Conservation (phyloP, 2,113 vertebrate genomes). For the Mirza zaza region DNA sequence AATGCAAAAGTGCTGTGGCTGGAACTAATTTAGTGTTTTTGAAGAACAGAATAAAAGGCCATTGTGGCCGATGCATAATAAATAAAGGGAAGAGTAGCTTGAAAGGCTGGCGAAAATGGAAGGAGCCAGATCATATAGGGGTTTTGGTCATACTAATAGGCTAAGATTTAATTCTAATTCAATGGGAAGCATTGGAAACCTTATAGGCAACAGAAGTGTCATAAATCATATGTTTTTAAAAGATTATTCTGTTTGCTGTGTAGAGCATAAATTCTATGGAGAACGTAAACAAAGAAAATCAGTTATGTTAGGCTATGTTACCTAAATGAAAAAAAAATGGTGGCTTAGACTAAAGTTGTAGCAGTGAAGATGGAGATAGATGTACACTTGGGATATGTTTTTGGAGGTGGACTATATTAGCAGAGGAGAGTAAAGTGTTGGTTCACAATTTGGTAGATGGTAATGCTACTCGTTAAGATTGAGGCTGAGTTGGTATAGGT, state of each 20-base stretch:
- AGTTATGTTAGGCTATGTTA: neutral
- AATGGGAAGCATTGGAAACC: neutral
- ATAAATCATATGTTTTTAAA: neutral
- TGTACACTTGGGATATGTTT: neutral
- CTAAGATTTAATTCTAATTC: neutral
- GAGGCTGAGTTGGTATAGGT: neutral
- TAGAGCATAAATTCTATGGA: neutral
- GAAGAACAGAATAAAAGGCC: neutral
- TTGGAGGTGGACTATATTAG: neutral
- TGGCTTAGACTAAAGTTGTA: neutral
- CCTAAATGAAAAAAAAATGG: neutral
- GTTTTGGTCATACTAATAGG: neutral
- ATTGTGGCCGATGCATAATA: neutral
- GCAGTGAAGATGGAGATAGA: neutral
- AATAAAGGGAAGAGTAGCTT: neutral
- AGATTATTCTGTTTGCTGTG: neutral
- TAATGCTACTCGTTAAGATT: neutral
- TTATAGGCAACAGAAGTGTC: neutral
- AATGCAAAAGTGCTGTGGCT: neutral
- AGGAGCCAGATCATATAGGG: neutral
- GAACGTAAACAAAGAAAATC: neutral
- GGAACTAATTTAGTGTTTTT: conserved; percentile 16
- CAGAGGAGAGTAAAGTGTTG: neutral
- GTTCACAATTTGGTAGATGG: neutral
- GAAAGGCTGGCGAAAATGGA: neutral